Conservation (phyloP, 2,888 invertebrate genomes). For the Hesperia comma region DNA sequence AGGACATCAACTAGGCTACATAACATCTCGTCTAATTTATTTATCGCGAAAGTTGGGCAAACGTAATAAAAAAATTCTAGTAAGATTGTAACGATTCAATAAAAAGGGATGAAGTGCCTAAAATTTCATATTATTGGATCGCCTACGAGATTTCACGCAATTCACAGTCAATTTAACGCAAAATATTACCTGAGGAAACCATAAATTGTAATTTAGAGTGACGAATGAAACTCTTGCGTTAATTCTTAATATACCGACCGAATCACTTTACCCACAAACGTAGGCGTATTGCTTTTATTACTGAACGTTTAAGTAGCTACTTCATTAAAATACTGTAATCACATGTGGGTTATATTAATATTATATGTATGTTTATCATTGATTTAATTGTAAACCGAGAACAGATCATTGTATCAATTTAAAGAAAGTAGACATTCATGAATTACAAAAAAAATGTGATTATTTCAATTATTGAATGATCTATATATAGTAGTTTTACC, state of each 20-base stretch:
- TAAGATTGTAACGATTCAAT: conserved; percentile 26
- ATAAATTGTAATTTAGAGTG: conserved; percentile 26
- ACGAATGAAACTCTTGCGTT: conserved; percentile 14
- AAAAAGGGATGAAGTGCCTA: conserved; percentile 17
- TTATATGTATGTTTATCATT: too few species aligned
- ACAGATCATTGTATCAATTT: too few species aligned
- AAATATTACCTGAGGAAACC: conserved; percentile 27
- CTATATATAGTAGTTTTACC: too few species aligned
- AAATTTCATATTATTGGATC: conserved; percentile 29
- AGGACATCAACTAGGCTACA: too few species aligned
- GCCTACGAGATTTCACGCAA: conserved; percentile 15
- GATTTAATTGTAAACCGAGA: too few species aligned
- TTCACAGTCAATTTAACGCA: conserved; percentile 29
- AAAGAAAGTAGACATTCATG: too few species aligned
- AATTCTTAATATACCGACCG: conserved; percentile 9
- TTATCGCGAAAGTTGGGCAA: conserved; percentile 9
- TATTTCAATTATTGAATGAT: too few species aligned
- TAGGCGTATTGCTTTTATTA: too few species aligned
- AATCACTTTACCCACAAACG: background rate
- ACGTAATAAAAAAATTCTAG: conserved; percentile 17
- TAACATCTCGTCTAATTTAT: background rate
- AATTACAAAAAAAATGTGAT: too few species aligned
- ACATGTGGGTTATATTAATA: too few species aligned
- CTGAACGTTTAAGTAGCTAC: too few species aligned
- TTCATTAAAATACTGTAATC: too few species aligned